Percentiles rank a stretch among this genome's conserved stretches.
Conservation (phyloP, 1,140 invertebrate genomes). For the Drosophila elegans region DNA sequence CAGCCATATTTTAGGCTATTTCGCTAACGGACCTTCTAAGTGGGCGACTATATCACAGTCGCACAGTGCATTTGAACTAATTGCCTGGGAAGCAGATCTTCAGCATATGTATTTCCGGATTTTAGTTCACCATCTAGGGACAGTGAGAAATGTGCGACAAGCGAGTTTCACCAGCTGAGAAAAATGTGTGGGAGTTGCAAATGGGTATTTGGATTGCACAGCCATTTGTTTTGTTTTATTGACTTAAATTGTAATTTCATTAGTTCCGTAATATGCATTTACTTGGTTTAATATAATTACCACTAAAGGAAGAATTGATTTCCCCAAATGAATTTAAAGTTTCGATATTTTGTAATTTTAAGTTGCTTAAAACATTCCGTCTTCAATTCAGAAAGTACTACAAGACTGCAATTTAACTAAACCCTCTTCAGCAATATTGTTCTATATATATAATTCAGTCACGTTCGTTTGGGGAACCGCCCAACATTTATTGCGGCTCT, state of each 20-base stretch:
- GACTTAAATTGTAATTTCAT: background rate
- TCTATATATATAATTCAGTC: conserved; percentile 11
- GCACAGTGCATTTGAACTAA: conserved; percentile 48
- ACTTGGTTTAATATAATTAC: background rate
- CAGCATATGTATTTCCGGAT: conserved; percentile 9
- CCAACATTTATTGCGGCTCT: background rate
- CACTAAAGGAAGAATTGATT: too few species aligned
- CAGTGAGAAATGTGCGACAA: background rate
- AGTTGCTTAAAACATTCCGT: too few species aligned
- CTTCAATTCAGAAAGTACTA: too few species aligned
- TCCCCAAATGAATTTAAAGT: too few species aligned
- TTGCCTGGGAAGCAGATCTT: conserved; percentile 45
- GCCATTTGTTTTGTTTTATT: background rate
- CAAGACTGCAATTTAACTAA: background rate
- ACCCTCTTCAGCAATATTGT: background rate
- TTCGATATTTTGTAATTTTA: too few species aligned
- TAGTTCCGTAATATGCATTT: background rate
- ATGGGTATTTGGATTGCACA: background rate
- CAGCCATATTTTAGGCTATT: conserved; percentile 78
- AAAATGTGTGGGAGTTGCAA: conserved; percentile 13
- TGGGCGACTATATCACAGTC: conserved; percentile 42
- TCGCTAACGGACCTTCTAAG: conserved; percentile 45
- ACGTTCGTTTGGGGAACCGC: conserved; percentile 17
- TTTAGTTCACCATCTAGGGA: background rate
- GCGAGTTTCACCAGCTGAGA: background rate